Percentiles rank a stretch among this genome's conserved stretches.
phyloP scores from a whole-genome alignment of 2,888 invertebrate species.

The Chaetoderma sp. region DNA sequence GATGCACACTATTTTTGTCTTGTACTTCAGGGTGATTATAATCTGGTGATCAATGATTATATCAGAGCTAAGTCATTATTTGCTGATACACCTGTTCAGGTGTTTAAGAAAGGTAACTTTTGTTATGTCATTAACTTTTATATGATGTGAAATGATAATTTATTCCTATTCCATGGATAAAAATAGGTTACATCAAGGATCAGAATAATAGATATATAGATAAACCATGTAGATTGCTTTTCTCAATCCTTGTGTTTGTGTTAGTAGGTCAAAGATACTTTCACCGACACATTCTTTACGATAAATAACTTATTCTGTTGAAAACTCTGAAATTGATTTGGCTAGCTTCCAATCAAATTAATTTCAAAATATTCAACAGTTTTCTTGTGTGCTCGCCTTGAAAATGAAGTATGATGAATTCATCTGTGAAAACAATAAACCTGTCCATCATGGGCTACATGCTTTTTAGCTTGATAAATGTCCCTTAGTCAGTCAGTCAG shows the following conservation, averaged over 20 bases:
- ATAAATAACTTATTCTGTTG: too few species aligned
- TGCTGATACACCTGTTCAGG: constrained; percentile 87
- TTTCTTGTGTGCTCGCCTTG: too few species aligned
- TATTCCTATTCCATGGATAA: not conserved
- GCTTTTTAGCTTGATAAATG: too few species aligned
- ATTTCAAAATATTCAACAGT: too few species aligned
- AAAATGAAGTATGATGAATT: too few species aligned
- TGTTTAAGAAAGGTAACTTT: constrained; percentile 68
- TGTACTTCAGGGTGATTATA: constrained; percentile 85
- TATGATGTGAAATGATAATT: not conserved
- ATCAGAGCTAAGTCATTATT: constrained; percentile 95
- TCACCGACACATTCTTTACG: not conserved
- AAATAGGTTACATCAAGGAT: too few species aligned
- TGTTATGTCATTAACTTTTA: too few species aligned
- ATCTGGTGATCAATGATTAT: constrained; percentile 97
- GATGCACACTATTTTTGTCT: not conserved
- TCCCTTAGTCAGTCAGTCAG: too few species aligned
- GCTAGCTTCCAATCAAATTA: too few species aligned
- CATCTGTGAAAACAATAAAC: too few species aligned
- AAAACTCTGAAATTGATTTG: too few species aligned
- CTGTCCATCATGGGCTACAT: too few species aligned
- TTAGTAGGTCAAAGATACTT: not conserved
- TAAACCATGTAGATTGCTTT: not conserved
- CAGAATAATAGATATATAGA: not conserved
- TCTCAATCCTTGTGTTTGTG: not conserved